Percentiles rank a stretch among this genome's conserved stretches.
Evolutionary conservation across 2,888 invertebrate species (phyloP).

Genomic region (Ferrisia virgata): DNA sequence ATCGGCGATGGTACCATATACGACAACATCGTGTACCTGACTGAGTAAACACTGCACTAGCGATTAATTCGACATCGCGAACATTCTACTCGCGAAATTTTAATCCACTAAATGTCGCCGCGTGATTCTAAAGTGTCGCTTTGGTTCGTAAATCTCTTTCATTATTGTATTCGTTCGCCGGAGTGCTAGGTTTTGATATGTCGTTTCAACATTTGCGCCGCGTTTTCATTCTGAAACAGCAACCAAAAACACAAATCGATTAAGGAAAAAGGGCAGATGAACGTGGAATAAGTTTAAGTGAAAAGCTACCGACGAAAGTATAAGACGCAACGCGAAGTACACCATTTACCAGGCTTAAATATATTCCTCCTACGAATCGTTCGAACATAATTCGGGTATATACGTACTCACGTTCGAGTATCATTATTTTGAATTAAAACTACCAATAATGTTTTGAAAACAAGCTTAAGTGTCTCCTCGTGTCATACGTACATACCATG

Average conservation of each 20-base stretch:
- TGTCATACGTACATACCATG: neutral
- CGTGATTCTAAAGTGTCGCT: neutral
- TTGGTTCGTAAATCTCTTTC: neutral
- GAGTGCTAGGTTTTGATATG: too few species aligned
- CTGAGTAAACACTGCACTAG: neutral
- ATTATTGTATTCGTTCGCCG: neutral
- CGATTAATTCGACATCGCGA: neutral
- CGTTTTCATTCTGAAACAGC: conserved; percentile 11
- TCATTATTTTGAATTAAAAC: neutral
- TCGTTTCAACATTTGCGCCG: neutral
- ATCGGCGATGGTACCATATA: conserved; percentile 67
- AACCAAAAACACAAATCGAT: neutral
- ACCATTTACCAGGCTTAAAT: neutral
- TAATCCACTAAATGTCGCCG: neutral
- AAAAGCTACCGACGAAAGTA: neutral
- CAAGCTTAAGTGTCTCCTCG: neutral
- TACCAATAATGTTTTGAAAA: neutral
- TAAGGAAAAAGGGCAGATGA: neutral
- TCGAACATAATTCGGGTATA: neutral
- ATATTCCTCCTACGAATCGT: neutral
- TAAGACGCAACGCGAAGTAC: neutral
- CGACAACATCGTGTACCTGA: conserved; percentile 62
- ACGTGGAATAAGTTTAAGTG: neutral
- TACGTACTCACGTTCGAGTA: neutral
- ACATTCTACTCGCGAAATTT: neutral